Conservation (phyloP, 2,888 invertebrate species). For the Pachycephus smyrnensis region DNA sequence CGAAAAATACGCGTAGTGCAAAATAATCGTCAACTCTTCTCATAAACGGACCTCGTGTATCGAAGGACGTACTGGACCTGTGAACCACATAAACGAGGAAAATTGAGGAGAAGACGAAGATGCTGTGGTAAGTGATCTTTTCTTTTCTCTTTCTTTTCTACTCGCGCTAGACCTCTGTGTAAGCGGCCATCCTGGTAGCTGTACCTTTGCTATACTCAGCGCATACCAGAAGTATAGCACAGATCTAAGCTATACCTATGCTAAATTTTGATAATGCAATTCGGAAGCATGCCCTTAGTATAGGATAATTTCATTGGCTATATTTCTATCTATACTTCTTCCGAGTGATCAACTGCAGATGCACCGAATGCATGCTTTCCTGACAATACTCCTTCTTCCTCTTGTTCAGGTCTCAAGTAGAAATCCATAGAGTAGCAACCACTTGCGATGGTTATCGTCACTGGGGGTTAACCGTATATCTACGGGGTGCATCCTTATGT, state of each 20-base stretch:
- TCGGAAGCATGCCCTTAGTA: background rate
- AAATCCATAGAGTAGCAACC: constrained; percentile 1
- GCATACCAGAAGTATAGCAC: too few relatives aligned
- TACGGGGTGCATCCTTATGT: background rate
- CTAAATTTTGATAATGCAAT: too few relatives aligned
- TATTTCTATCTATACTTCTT: background rate
- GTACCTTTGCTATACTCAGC: too few relatives aligned
- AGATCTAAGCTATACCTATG: too few relatives aligned
- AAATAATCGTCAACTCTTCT: too few relatives aligned
- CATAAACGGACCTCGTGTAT: too few relatives aligned
- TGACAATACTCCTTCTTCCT: background rate
- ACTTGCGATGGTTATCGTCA: background rate
- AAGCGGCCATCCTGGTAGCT: background rate
- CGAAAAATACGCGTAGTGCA: too few relatives aligned
- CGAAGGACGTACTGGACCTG: too few relatives aligned
- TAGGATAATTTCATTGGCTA: background rate
- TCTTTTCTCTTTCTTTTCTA: background rate
- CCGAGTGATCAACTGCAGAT: background rate
- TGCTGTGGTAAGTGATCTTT: background rate
- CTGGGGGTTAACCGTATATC: background rate
- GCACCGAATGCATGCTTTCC: background rate
- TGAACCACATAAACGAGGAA: too few relatives aligned
- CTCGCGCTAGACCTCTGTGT: background rate
- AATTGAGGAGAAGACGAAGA: background rate
- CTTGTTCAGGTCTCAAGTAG: background rate